Evolutionary conservation across 2,888 invertebrate species (phyloP).

Genomic region (Orthosia incerta): DNA sequence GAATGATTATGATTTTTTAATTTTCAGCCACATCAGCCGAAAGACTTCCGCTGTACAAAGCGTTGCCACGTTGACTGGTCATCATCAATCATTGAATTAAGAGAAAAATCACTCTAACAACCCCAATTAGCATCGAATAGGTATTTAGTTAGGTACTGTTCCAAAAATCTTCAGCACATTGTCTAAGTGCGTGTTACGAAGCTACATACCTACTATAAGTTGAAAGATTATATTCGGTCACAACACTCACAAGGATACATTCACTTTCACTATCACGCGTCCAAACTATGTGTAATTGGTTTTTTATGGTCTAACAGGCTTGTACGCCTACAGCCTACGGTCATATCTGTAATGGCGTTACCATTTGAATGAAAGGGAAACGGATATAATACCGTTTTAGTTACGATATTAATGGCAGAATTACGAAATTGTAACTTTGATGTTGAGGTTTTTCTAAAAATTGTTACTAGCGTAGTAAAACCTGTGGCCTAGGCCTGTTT

Average conservation of each 20-base stretch:
- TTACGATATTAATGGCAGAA: constrained; percentile 10
- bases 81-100: no score
- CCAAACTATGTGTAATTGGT: constrained; percentile 44
- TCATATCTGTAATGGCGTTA: constrained; percentile 24
- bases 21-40: no score
- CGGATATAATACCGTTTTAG: neutral
- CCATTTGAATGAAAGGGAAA: constrained; percentile 51
- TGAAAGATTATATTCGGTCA: neutral
- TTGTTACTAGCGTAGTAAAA: no score
- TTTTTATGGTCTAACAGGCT: constrained; percentile 45
- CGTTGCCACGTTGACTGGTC: no score
- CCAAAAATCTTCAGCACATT: neutral
- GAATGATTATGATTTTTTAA: no score
- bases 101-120: neutral
- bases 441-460: neutral
- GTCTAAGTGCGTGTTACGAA: neutral
- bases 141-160: no score
- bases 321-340: constrained; percentile 41
- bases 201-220: constrained; percentile 3
- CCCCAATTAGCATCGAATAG: neutral
- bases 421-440: neutral
- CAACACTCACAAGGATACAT: constrained; percentile 36
- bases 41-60: no score
- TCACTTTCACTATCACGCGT: constrained; percentile 47
- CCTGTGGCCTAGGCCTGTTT: no score